These are phyloP conservation scores for Muscidifurax raptorellus DNA, from an alignment of 1,140 invertebrate species.

Conservation along the genomic window DNA sequence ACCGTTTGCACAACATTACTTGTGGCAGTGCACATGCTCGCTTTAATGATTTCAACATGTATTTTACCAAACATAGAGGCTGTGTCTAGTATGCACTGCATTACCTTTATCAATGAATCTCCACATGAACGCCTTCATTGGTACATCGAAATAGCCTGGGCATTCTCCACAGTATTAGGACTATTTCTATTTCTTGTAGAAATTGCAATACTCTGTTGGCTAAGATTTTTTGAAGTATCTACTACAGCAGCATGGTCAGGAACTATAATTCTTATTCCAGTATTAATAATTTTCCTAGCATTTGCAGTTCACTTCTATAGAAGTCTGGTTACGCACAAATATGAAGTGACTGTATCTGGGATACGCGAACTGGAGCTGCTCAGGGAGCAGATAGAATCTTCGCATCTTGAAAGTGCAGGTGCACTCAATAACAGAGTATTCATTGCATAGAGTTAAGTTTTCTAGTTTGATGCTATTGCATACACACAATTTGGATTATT, in stretches of 20 bases:
- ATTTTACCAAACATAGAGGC: conserved; percentile 96
- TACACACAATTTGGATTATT: not conserved
- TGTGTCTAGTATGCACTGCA: conserved; percentile 89
- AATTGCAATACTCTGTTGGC: conserved; percentile 96
- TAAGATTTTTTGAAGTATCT: conserved; percentile 87
- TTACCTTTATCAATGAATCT: conserved; percentile 89
- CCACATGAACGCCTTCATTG: conserved; percentile 90
- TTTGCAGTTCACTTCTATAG: conserved; percentile 97
- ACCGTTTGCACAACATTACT: conserved; percentile 96
- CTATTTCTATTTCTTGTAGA: conserved; percentile 94
- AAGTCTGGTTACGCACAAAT: conserved; percentile 92
- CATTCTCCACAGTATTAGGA: conserved; percentile 95
- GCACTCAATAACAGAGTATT: not conserved
- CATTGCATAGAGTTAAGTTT: not conserved
- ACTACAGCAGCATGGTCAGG: conserved; percentile 90
- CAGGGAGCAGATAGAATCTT: conserved; percentile 89
- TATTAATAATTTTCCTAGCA: conserved; percentile 91
- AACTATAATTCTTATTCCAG: conserved; percentile 91
- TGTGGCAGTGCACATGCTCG: conserved; percentile 97
- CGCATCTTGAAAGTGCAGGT: conserved; percentile 71
- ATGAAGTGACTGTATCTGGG: conserved; percentile 88
- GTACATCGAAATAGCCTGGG: conserved; percentile 98
- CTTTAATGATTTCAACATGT: conserved; percentile 99
- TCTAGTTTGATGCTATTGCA: not conserved
- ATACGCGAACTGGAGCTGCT: conserved; percentile 89